Percentiles rank a stretch among this genome's conserved stretches.
Conservation (phyloP, 1,140 invertebrate genomes). For the Bombyx mandarina region DNA sequence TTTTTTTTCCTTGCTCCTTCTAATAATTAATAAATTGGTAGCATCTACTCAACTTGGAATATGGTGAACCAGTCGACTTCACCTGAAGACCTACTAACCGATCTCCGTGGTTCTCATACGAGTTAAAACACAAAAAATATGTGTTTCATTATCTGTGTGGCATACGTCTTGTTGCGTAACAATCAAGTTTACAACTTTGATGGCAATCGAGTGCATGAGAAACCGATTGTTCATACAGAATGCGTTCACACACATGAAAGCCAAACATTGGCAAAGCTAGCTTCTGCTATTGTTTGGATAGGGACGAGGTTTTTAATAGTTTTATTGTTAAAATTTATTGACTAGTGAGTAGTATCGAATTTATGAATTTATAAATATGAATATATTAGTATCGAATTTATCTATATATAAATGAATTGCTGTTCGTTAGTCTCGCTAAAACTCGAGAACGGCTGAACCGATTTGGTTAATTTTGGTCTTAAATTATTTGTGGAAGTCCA, state of each 20-base stretch:
- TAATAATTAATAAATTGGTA: not conserved
- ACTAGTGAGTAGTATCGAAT: too few species aligned
- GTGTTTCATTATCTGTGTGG: slow-evolving; percentile 48
- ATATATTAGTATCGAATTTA: too few species aligned
- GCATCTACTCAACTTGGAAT: not conserved
- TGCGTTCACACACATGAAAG: slow-evolving; percentile 60
- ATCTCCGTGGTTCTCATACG: slow-evolving; percentile 29
- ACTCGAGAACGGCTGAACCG: too few species aligned
- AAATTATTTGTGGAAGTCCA: too few species aligned
- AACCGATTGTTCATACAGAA: slow-evolving; percentile 49
- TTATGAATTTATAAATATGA: too few species aligned
- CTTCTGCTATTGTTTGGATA: too few species aligned
- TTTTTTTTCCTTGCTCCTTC: not conserved
- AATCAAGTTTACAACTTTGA: slow-evolving; percentile 43
- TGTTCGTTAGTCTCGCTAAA: too few species aligned
- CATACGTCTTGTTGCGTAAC: slow-evolving; percentile 61
- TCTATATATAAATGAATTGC: too few species aligned
- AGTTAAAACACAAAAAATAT: slow-evolving; percentile 47
- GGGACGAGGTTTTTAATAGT: too few species aligned
- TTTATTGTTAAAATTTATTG: too few species aligned
- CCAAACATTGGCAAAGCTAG: slow-evolving; percentile 22
- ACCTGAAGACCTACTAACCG: slow-evolving; percentile 1
- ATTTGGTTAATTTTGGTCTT: too few species aligned
- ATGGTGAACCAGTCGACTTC: not conserved
- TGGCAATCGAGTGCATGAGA: slow-evolving; percentile 63